Base-by-base conservation (phyloP, 2,888 invertebrate genomes). In the Nemapogon koenigi region DNA sequence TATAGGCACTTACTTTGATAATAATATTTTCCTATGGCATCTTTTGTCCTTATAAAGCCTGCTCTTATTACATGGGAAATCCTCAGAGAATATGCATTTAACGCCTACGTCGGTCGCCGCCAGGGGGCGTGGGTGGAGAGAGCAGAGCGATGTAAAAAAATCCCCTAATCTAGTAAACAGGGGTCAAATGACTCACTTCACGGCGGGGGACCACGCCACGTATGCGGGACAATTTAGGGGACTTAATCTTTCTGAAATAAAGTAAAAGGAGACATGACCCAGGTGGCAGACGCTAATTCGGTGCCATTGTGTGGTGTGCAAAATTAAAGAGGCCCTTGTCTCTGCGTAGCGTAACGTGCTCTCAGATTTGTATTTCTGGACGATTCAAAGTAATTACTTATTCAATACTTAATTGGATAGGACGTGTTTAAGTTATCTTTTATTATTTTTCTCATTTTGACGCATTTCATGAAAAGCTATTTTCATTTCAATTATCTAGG, bases 151-250 rank as follows among this genome's bases (percentile, higher is more conserved):
- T 65, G 62, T 70, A 70, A 71, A 39, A 30, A 70, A 75, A 75
- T 64, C 69, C 73, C 73, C 66, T 73, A 76, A 75, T 76, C 71
- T 72, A 70, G 73, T 75, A 76, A 78, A 75, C 76, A 73, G 69
- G 67, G 70, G 64, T 62, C 64, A 73, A 76, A 78, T 75, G 75
- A 71, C 73, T 76, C 72, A 76, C 72, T 75, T 66, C 67, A 59
- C 66, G 55, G 61, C 60, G 61, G 71, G 67, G 63, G 62, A 16
- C 52, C 62, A 26, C 36, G 40, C 62, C 61, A 61, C 62, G 65
- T 62, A 57, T 66, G 57, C 57, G 61, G 54, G 56, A 54, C 62
- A 60, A 63, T 67, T 65, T 57, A 54, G 66, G 69, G 68, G 64
- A 76, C 76, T 75, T 75, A 76, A 75, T 76, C 76, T 76, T 75